Evolutionary conservation across 2,797 vertebrate genomes (phyloP).

Genomic region (Danio tinwini): DNA sequence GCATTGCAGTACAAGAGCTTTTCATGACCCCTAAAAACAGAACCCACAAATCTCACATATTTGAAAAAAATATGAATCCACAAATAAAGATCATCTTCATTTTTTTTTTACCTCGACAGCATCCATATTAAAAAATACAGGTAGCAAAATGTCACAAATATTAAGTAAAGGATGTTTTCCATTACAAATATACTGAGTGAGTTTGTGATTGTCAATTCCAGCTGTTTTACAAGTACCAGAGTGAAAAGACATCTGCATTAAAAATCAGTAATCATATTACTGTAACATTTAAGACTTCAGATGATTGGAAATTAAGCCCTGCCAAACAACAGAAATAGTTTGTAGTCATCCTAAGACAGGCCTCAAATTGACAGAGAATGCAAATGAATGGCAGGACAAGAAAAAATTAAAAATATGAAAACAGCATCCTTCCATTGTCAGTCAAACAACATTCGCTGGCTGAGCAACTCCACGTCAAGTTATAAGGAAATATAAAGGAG

Average conservation of each 20-base stretch:
- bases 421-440: constrained; percentile 14
- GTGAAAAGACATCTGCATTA: constrained; percentile 32
- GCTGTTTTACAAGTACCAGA: constrained; percentile 22
- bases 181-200: constrained; percentile 43
- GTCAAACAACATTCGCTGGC: constrained; percentile 1
- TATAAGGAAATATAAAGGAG: constrained; percentile 18
- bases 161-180: constrained; percentile 18
- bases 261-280: not conserved
- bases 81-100: too few relatives aligned
- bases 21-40: not conserved
- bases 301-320: constrained; percentile 21
- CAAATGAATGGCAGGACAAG: not conserved
- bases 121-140: constrained; percentile 40
- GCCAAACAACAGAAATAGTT: not conserved
- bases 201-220: constrained; percentile 53
- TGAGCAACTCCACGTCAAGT: constrained; percentile 14
- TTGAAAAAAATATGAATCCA: too few relatives aligned
- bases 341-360: constrained; percentile 9
- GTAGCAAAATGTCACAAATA: constrained; percentile 41
- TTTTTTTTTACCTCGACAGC: not conserved
- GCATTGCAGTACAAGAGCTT: not conserved
- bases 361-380: not conserved
- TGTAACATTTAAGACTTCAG: constrained; percentile 47
- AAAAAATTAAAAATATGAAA: constrained; percentile 25
- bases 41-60: not conserved